Evolutionary conservation across 2,797 vertebrate genomes (phyloP).

Genomic region (Gadopsis bispinosus): DNA sequence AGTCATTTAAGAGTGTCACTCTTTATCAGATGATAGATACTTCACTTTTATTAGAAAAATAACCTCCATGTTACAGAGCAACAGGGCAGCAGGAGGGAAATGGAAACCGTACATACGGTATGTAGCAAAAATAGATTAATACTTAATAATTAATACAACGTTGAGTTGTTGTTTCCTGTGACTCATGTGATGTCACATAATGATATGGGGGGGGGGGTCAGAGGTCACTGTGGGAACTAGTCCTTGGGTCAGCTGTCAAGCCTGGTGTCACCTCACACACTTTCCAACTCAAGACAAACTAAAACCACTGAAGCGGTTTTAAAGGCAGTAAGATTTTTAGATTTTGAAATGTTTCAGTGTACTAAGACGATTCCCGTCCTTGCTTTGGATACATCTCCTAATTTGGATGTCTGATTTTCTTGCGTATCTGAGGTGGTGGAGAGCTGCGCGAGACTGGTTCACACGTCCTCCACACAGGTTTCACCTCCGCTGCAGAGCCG

Average conservation of each 20-base stretch:
- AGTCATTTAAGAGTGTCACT: background rate
- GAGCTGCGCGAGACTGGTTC: slow-evolving; percentile 50
- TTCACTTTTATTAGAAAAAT: background rate
- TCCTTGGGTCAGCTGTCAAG: slow-evolving; percentile 46
- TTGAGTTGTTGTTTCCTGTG: background rate
- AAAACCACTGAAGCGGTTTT: background rate
- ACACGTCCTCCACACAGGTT: slow-evolving; percentile 52
- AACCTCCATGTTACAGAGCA: background rate
- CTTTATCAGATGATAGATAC: background rate
- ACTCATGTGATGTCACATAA: background rate
- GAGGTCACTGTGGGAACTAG: slow-evolving; percentile 29
- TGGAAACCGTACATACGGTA: background rate
- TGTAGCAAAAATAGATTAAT: background rate
- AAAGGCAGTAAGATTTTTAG: background rate
- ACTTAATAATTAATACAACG: too few relatives aligned
- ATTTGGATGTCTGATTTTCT: slow-evolving; percentile 45
- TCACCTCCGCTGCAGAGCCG: slow-evolving; percentile 65
- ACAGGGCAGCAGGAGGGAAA: background rate
- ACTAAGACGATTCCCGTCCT: background rate
- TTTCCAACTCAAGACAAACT: background rate
- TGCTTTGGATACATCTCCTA: slow-evolving; percentile 7
- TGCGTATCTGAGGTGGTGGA: slow-evolving; percentile 25
- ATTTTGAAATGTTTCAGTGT: background rate
- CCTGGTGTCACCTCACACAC: slow-evolving; percentile 54
- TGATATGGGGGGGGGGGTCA: background rate